A percentile compares a stretch with the other conserved stretches of the same genome.
Conservation (phyloP, 1,140 invertebrate species). For the Sweltsa coloradensis region DNA sequence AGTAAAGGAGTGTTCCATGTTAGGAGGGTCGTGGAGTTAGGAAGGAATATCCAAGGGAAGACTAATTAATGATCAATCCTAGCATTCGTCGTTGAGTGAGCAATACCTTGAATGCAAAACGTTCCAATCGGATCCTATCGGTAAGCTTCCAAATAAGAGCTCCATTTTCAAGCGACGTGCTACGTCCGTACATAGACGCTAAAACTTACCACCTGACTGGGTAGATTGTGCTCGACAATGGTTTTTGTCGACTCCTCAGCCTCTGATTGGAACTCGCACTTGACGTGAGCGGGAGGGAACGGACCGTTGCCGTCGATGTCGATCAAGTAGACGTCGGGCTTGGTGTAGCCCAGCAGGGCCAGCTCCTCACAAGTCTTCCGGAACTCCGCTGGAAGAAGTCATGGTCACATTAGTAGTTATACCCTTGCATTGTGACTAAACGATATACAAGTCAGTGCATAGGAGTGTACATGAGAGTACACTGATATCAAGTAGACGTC, state of each 20-base stretch:
- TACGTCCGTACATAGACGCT: too few relatives aligned
- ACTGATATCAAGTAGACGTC: conserved; percentile 79
- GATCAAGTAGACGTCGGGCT: conserved; percentile 75
- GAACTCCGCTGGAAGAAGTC: conserved; percentile 50
- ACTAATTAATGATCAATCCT: too few relatives aligned
- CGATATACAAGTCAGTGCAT: too few relatives aligned
- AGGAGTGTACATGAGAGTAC: too few relatives aligned
- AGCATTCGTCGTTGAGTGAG: too few relatives aligned
- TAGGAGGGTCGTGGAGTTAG: too few relatives aligned
- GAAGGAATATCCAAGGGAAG: too few relatives aligned
- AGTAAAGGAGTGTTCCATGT: too few relatives aligned
- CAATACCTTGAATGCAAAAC: too few relatives aligned
- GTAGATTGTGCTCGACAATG: conserved; percentile 84
- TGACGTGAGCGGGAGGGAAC: conserved; percentile 78
- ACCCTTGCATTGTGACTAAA: background rate
- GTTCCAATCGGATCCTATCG: too few relatives aligned
- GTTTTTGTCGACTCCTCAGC: conserved; percentile 72
- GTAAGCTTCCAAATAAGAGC: too few relatives aligned
- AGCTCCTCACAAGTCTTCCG: conserved; percentile 86
- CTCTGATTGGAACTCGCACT: conserved; percentile 78
- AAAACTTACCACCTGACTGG: conserved; percentile 66
- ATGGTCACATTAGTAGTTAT: background rate
- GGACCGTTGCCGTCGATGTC: conserved; percentile 89
- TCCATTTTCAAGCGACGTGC: too few relatives aligned
- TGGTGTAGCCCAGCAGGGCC: conserved; percentile 66